Percentiles rank a stretch among this genome's conserved stretches.
phyloP scores from a whole-genome alignment of 2,888 invertebrate genomes.

The Meganola albula region DNA sequence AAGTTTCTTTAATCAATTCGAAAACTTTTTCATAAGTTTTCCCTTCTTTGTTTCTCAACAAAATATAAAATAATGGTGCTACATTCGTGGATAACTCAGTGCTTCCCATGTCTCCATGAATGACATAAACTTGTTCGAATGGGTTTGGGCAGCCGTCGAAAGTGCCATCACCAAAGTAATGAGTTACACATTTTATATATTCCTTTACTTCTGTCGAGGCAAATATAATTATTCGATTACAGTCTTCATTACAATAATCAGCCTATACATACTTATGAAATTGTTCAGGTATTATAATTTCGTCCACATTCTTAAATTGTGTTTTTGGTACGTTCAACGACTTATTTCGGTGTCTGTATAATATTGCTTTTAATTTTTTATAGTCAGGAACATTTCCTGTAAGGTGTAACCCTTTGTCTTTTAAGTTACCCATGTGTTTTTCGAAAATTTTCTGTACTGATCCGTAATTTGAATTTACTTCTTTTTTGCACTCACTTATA shows the following conservation, averaged over 20 bases:
- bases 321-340: slow-evolving; percentile 10
- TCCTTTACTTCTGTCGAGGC: slow-evolving; percentile 8
- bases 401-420: too few species aligned
- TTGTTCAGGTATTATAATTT: slow-evolving; percentile 6
- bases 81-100: slow-evolving; percentile 8
- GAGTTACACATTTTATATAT: slow-evolving; percentile 7
- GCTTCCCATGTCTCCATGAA: slow-evolving; percentile 11
- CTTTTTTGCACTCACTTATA: too few species aligned
- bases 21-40: slow-evolving; percentile 10
- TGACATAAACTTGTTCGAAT: slow-evolving; percentile 11
- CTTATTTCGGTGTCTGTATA: slow-evolving; percentile 7
- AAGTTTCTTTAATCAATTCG: slow-evolving; percentile 8
- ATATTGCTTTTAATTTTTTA: slow-evolving; percentile 11
- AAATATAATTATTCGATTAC: slow-evolving; percentile 13
- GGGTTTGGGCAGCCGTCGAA: slow-evolving; percentile 9
- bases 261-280: slow-evolving; percentile 8
- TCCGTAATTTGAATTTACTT: too few species aligned
- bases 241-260: slow-evolving; percentile 13
- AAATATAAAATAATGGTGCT: slow-evolving; percentile 11
- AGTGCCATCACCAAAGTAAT: slow-evolving; percentile 10
- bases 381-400: too few species aligned
- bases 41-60: slow-evolving; percentile 11
- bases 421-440: too few species aligned
- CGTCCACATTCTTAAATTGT: slow-evolving; percentile 7
- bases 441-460: too few species aligned